Conservation (phyloP, 2,888 invertebrate genomes). For the Rhodophaea formosa region DNA sequence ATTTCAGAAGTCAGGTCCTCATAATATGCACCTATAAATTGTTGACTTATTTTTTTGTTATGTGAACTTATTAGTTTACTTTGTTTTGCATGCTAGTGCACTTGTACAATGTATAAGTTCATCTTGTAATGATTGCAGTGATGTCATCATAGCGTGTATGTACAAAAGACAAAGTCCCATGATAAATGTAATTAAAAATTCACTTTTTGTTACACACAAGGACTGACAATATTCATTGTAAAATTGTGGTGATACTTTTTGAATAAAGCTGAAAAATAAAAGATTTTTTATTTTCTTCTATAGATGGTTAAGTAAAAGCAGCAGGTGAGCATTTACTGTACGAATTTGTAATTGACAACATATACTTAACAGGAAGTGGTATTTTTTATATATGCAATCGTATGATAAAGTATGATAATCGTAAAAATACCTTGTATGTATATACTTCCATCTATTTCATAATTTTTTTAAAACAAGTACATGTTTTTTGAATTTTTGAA, state of each 20-base stretch:
- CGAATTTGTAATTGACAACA: too few relatives aligned
- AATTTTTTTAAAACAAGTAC: too few relatives aligned
- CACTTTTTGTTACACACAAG: slow-evolving; percentile 43
- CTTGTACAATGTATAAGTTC: too few relatives aligned
- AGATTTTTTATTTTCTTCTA: slow-evolving; percentile 21
- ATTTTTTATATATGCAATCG: too few relatives aligned
- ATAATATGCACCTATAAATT: neutral
- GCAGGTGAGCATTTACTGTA: too few relatives aligned
- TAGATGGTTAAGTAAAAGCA: too few relatives aligned
- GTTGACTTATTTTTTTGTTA: neutral
- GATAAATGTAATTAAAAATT: slow-evolving; percentile 23
- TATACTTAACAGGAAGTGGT: too few relatives aligned
- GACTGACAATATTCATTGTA: slow-evolving; percentile 68
- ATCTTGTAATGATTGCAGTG: neutral
- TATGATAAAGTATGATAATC: too few relatives aligned
- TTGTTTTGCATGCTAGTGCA: neutral
- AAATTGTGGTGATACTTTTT: slow-evolving; percentile 73
- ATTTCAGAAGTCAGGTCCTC: slow-evolving; percentile 2
- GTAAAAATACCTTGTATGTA: too few relatives aligned
- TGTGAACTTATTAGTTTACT: neutral
- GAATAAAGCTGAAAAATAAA: slow-evolving; percentile 60
- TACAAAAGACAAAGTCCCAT: neutral
- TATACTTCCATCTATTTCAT: too few relatives aligned
- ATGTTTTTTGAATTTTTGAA: too few relatives aligned
- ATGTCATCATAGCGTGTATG: neutral